A percentile compares a stretch with the other conserved stretches of the same genome.
Evolutionary conservation across 2,113 vertebrate genomes (phyloP).

Genomic region (Hippocampus guttulatus): DNA sequence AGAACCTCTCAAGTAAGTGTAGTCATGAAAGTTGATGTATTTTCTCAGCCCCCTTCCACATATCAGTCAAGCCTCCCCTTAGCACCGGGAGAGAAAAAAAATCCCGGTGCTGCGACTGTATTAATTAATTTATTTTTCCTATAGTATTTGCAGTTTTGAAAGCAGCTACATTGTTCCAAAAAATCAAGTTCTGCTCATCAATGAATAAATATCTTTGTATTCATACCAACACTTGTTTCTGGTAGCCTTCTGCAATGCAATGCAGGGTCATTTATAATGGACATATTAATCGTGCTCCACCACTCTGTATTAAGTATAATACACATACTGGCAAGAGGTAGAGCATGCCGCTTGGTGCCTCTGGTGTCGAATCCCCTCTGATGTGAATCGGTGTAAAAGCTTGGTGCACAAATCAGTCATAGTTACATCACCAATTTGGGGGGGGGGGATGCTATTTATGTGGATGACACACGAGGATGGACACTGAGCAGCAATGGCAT

Average conservation of each 20-base stretch:
- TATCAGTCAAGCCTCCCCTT: no score
- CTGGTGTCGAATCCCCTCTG: not conserved
- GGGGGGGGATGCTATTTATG: not conserved
- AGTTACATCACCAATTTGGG: not conserved
- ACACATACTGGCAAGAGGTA: not conserved
- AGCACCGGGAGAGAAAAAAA: no score
- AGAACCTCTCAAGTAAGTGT: no score
- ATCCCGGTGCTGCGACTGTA: no score
- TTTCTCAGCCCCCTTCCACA: no score
- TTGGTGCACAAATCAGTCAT: not conserved
- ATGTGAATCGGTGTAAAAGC: not conserved
- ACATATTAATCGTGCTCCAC: not conserved
- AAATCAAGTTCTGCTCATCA: no score
- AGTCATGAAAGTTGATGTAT: no score
- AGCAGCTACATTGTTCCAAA: no score
- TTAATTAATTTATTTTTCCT: no score
- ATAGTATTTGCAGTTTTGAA: no score
- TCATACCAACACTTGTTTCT: not conserved
- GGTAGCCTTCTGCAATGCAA: not conserved
- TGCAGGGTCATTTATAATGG: not conserved
- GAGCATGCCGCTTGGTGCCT: not conserved
- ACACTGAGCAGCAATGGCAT: not conserved
- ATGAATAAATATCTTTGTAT: no score
- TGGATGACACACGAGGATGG: not conserved
- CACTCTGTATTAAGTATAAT: not conserved